Evolutionary conservation across 2,888 invertebrate species (phyloP), one percentile per base, ranked within the genome.

Genomic region (Ophioninae sp.): DNA sequence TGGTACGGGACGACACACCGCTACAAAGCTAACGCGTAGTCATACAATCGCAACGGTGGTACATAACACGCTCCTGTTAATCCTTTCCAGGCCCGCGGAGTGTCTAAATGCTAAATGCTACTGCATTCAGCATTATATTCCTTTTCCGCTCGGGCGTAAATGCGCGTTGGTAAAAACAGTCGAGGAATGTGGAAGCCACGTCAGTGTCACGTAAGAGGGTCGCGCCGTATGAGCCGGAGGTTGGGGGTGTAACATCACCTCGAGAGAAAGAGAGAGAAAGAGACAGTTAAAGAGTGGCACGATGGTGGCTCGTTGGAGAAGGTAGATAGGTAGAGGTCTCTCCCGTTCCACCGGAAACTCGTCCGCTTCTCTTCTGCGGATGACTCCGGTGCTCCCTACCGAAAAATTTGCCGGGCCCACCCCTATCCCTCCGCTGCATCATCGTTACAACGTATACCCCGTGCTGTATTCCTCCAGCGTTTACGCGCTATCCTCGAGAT

Each of bases 121-220:
- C 80, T 85, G 87, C 87, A 90, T 90, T 91, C 90, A 89, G 87
- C 84, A 89, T 90, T 90, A 89, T 90, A 67, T 73, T 72, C 88
- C 87, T 87, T 87, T 87, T 89, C 86, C 86, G 79, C 73, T 77
- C 64, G 81, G 68, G 79, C 70, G 70, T 81, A 79, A 73, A 20
- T 10, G 50, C 75, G 56, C 78, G 79, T 69, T 79, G 79, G 76
- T 23, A 72, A 77, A 76, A 82, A 82, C 81, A 82, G 81, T 78
- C 73, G 69, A 73, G 10, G 79, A 72, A 76, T 23, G 67, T 70
- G 75, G 81, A 79, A 79, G 76, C 67, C 73, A 81, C 79, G 81
- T 81, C 84, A 79, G 81, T 84, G 81, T 79, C 79, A 81, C 72
- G 81, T 79, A 81, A 81, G 81, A 84, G 84, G 81, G 69, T 62